Base-by-base conservation (phyloP, 2,113 vertebrate genomes). In the Carassius auratus region DNA sequence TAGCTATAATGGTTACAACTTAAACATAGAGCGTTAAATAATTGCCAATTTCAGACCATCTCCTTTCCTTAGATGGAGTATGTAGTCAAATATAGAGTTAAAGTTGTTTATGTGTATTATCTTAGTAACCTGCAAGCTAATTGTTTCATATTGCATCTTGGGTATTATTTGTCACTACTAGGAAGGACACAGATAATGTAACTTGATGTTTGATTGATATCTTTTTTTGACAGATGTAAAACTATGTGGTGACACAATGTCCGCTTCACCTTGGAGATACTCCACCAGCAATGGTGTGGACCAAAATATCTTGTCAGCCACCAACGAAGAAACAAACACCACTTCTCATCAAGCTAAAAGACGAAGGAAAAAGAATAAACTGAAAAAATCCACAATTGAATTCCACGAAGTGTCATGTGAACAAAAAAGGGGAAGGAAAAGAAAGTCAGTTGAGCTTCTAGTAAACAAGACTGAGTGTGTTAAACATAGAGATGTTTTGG, bases 401-500 rank as follows among this genome's bases (percentile, higher is more conserved):
- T 48, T 48, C 45, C 45, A 48, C 1, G 10, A 10, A 48, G 45
- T 48, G 10, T 4, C 3, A 0, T 33, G n/a, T 82, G 26, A 23
- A n/a, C 30, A 59, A 9, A 85, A 87, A 74, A 17, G 30, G 57
- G 42, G 38, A n/a, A 75, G 17, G 8, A 87, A 87, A 75, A 75
- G 88, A 59, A 87, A 85, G 30, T 71, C 8, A 19, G 83, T 13
- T 19, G 75, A 88, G 8, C 38, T 30, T 23, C 8, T 86, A 61
- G 50, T 62, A 33, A 71, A 66, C 15, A 8, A 36, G 13, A 23
- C 6, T 0, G 42, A 66, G 21, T 36, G 26, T 30, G 14, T 13
- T 30, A 45, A 14, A 21, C 45, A 15, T 71, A 6, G 9, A 48
- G n/a, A 19, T 21, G 17, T 30, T 50, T 78, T 1, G 13, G 55